phyloP scores from a whole-genome alignment of 2,113 vertebrate genomes.

The Eleginops maclovinus region DNA sequence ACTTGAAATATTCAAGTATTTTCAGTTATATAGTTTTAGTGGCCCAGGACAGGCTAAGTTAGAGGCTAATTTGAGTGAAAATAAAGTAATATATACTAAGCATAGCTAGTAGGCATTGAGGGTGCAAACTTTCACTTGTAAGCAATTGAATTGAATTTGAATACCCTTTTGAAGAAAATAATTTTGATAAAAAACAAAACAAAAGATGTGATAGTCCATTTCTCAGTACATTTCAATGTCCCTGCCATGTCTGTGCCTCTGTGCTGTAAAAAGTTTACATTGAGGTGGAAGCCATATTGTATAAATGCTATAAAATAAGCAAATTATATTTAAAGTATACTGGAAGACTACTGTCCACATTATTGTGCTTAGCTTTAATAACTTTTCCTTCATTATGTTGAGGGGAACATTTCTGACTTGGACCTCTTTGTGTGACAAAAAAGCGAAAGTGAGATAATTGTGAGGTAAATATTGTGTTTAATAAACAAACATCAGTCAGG shows the following conservation, averaged over 20 bases:
- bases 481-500: constrained; percentile 97
- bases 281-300: background rate
- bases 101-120: too few species aligned
- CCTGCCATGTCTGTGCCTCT: background rate
- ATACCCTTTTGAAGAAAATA: too few species aligned
- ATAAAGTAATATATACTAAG: too few species aligned
- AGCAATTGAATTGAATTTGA: too few species aligned
- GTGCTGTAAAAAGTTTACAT: background rate
- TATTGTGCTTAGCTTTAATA: background rate
- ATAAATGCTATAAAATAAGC: background rate
- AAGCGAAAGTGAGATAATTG: constrained; percentile 56
- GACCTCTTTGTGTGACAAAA: constrained; percentile 24
- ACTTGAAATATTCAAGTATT: too few species aligned
- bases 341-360: background rate
- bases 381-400: background rate
- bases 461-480: constrained; percentile 98
- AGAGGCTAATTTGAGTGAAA: too few species aligned
- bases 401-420: constrained; percentile 7
- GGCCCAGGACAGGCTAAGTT: too few species aligned
- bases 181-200: too few species aligned
- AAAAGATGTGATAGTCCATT: background rate
- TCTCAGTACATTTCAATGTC: background rate
- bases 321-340: constrained; percentile 2
- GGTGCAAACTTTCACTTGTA: background rate
- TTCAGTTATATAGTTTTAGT: too few species aligned